Base-by-base conservation (phyloP, 2,888 invertebrate species). In the Desoria tigrina region DNA sequence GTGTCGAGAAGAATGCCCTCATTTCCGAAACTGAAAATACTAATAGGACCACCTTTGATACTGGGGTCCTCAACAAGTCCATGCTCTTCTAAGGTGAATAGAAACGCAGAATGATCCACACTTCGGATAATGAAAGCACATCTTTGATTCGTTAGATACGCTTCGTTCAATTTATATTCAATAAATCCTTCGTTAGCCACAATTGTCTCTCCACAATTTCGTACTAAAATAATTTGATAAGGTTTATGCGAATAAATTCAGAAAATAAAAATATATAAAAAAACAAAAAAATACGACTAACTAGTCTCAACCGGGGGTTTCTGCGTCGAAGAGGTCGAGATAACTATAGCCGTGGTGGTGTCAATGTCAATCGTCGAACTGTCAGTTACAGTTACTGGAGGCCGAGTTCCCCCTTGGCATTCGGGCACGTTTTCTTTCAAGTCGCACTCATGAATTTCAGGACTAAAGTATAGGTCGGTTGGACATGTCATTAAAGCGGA, bases 51-150 rank as follows among this genome's bases (percentile, higher is more conserved):
- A 2, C 51, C 39, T 7, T 27, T 7, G 23, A 32, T 28, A 32
- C 21, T 18, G 2, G 53, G 51, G 37, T 60, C 53, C 21, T 32
- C 14, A 9, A 16, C 18, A n/a, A 50, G 32, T 7, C 53, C 60
- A 32, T 61, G 42, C 24, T 54, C 53, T 42, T 42, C 26, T 21
- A 66, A 45, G 7, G 37, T 61, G 27, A 66, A 66, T 9, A 54
- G 9, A 32, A 66, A 62, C 14, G 58, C 58, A n/a, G 37, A 28
- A n/a, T 61, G 58, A 11, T 61, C 32, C 2, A 42, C 3, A 4
- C 39, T 24, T 1, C 62, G 61, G 32, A 66, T 57, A 14, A 62
- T 42, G 26, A 66, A 66, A 16, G 57, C 57, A 23, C 66, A 66
- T n/a, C 51, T 18, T 23, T 61, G 51, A 4, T 61, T 49, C 3